These are phyloP conservation scores for Cecropterus lyciades DNA, from an alignment of 1,140 invertebrate species.

Conservation along the genomic window DNA sequence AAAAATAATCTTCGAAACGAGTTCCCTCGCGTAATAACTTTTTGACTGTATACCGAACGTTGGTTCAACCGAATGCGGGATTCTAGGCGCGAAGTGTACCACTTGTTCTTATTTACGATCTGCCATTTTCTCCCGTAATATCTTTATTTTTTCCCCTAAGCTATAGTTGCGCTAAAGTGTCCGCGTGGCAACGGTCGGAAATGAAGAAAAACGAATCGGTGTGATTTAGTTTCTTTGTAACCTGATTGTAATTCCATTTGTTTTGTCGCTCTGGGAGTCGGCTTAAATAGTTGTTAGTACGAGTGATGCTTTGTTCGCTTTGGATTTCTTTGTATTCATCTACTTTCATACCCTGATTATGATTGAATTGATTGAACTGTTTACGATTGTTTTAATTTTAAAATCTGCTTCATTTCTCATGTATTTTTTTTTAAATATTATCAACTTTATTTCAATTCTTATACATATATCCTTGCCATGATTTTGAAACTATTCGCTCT, in stretches of 20 bases:
- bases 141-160: conserved; percentile 58
- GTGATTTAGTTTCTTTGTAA: conserved; percentile 40
- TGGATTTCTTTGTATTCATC: conserved; percentile 12
- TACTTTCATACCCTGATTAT: background rate
- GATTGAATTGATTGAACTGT: too few relatives aligned
- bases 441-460: too few relatives aligned
- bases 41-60: conserved; percentile 42
- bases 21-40: conserved; percentile 35
- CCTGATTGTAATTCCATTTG: conserved; percentile 33
- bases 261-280: conserved; percentile 26
- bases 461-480: too few relatives aligned
- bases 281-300: conserved; percentile 31
- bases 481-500: too few relatives aligned
- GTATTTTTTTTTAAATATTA: too few relatives aligned
- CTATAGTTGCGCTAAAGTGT: conserved; percentile 44
- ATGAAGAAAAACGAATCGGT: conserved; percentile 48
- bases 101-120: conserved; percentile 64
- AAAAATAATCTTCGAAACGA: conserved; percentile 37
- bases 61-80: conserved; percentile 38
- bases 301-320: conserved; percentile 14
- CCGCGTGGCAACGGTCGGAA: conserved; percentile 45
- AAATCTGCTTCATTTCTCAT: too few relatives aligned
- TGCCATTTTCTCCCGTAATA: conserved; percentile 57
- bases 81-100: conserved; percentile 53
- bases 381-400: too few relatives aligned